A percentile compares a stretch with the other conserved stretches of the same genome.
Conservation (phyloP, 2,888 invertebrate genomes). For the Cosmia pyralina region DNA sequence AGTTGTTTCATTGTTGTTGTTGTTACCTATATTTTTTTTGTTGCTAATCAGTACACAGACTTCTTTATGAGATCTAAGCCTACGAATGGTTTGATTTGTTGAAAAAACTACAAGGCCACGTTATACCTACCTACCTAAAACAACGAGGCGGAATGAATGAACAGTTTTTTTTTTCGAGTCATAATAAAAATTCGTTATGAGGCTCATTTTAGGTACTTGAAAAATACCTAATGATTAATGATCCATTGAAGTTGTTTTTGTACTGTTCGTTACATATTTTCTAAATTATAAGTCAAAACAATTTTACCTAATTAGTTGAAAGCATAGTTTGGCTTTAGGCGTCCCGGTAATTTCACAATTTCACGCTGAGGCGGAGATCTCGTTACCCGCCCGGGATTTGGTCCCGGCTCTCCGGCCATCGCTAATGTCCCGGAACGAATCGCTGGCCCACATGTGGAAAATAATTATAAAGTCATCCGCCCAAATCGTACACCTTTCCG, state of each 20-base stretch:
- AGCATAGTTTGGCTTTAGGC: slow-evolving; percentile 71
- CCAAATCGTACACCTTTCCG: slow-evolving; percentile 74
- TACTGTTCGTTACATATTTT: neutral
- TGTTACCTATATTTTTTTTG: too few species aligned
- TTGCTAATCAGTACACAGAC: neutral
- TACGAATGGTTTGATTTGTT: neutral
- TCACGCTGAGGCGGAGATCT: slow-evolving; percentile 87
- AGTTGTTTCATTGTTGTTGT: neutral
- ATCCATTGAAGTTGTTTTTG: neutral
- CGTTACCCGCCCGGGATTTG: slow-evolving; percentile 83
- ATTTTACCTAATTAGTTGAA: slow-evolving; percentile 63
- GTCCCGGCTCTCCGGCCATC: slow-evolving; percentile 79
- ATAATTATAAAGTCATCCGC: slow-evolving; percentile 86
- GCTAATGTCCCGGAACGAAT: slow-evolving; percentile 87
- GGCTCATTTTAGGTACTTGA: neutral
- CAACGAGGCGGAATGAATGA: neutral
- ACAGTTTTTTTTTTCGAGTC: neutral
- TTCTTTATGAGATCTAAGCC: too few species aligned
- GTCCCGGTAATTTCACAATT: slow-evolving; percentile 87
- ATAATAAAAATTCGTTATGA: neutral
- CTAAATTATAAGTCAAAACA: neutral
- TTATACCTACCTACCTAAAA: neutral
- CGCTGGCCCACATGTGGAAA: slow-evolving; percentile 84
- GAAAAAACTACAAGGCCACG: neutral
- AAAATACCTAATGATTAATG: slow-evolving; percentile 10